A percentile compares a stretch with the other conserved stretches of the same genome.
Evolutionary conservation across 2,797 vertebrate genomes (phyloP).

Genomic region (Lepidocolaptes lacrymiger): DNA sequence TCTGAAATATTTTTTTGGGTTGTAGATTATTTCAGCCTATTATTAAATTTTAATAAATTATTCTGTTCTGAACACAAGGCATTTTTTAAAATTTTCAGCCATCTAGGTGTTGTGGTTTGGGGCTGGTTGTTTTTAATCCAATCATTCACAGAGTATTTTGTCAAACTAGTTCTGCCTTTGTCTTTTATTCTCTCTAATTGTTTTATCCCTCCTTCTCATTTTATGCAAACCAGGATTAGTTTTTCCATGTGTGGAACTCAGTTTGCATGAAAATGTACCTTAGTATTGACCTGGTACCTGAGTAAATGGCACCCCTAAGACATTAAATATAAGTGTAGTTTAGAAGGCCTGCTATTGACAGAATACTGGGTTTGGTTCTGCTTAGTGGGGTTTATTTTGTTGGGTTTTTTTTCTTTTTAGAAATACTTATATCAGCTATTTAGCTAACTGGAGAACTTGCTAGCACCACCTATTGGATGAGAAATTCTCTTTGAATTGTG

Average conservation of each 20-base stretch:
- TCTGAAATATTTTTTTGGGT: not conserved
- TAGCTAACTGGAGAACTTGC: not conserved
- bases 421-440: not conserved
- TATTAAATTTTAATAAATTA: too few species aligned
- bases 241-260: not conserved
- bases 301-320: not conserved
- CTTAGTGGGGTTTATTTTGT: not conserved
- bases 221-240: not conserved
- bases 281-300: not conserved
- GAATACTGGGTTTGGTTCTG: not conserved
- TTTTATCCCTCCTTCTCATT: not conserved
- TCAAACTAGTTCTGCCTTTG: not conserved
- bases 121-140: not conserved
- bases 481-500: not conserved
- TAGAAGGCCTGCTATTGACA: not conserved
- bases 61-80: not conserved
- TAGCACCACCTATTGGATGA: slow-evolving; percentile 36
- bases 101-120: accelerated
- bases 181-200: not conserved
- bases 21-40: too few species aligned
- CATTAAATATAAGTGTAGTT: not conserved
- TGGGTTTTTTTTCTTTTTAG: too few species aligned
- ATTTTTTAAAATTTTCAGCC: not conserved
- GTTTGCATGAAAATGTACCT: not conserved
- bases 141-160: accelerated